These are phyloP conservation scores for Myocastor coypus DNA, from an alignment of 2,113 vertebrate species.

Conservation along the genomic window DNA sequence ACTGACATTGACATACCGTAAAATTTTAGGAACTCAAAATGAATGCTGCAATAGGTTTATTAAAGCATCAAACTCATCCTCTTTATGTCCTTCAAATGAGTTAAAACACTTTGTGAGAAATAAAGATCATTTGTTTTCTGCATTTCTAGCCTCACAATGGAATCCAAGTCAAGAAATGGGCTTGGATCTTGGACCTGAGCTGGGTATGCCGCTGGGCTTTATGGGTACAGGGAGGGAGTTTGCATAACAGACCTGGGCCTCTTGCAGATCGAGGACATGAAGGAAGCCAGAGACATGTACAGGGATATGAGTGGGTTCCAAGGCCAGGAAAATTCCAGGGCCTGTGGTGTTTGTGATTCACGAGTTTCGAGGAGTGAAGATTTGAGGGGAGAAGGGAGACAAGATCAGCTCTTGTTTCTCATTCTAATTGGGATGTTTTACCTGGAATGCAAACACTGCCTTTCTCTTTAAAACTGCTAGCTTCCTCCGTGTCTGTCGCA, in stretches of 20 bases:
- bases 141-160: too few species aligned
- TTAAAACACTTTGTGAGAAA: background rate
- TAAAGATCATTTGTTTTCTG: background rate
- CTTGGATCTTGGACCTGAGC: too few species aligned
- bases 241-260: background rate
- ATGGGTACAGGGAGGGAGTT: fast-evolving
- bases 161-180: background rate
- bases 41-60: background rate
- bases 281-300: too few species aligned
- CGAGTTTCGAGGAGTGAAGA: background rate
- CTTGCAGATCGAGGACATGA: background rate
- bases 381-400: background rate
- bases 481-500: background rate
- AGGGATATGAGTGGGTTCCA: background rate
- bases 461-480: background rate
- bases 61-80: background rate
- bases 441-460: background rate
- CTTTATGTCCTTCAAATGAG: background rate
- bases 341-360: fast-evolving
- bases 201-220: background rate
- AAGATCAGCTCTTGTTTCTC: background rate
- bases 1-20: fast-evolving
- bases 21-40: background rate
- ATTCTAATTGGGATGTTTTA: background rate
- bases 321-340: too few species aligned